phyloP scores from a whole-genome alignment of 1,140 invertebrate genomes.

The Drosophila kikkawai region DNA sequence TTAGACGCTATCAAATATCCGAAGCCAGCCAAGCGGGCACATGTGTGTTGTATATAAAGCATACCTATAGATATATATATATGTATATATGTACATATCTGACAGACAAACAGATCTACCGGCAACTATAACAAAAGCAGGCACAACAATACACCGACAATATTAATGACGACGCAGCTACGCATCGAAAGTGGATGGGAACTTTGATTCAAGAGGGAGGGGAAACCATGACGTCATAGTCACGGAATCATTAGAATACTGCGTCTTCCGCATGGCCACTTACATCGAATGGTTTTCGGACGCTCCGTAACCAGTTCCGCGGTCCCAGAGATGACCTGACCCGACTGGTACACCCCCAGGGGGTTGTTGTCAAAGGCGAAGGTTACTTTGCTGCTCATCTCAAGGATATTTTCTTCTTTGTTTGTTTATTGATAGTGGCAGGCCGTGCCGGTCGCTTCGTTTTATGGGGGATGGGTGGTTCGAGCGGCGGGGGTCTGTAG shows the following conservation, averaged over 20 bases:
- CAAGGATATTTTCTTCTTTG: constrained; percentile 10
- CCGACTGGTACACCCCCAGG: constrained; percentile 86
- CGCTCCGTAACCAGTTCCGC: constrained; percentile 85
- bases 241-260: constrained; percentile 32
- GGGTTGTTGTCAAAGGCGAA: constrained; percentile 86
- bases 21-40: constrained; percentile 46
- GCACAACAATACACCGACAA: constrained; percentile 34
- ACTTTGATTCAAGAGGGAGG: constrained; percentile 16
- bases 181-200: constrained; percentile 65
- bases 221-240: constrained; percentile 67
- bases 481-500: neutral
- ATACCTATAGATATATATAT: neutral
- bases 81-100: constrained; percentile 8
- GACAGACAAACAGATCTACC: constrained; percentile 40
- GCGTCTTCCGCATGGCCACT: constrained; percentile 52
- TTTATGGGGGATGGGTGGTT: neutral
- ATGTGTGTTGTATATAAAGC: constrained; percentile 31
- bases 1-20: constrained; percentile 57
- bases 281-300: constrained; percentile 86
- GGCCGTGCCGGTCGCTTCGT: constrained; percentile 4
- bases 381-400: constrained; percentile 83
- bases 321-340: constrained; percentile 86
- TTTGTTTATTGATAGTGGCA: constrained; percentile 34
- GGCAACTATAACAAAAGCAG: constrained; percentile 52
- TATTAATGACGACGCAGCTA: constrained; percentile 64